Conservation (phyloP, 2,113 vertebrate genomes). For the Eptesicus fuscus region DNA sequence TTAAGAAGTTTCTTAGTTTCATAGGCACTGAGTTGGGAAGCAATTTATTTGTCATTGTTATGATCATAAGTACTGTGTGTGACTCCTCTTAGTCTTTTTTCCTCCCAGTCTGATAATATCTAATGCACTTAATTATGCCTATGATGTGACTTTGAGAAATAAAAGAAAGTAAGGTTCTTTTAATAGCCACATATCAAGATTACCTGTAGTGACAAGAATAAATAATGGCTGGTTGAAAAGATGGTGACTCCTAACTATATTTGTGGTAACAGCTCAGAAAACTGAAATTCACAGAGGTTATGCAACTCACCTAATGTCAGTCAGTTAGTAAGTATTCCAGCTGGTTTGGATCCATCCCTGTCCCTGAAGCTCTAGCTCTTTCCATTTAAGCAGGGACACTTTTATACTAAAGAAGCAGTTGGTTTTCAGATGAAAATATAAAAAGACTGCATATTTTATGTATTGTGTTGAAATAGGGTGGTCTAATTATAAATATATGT, state of each 20-base stretch:
- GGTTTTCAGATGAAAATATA: neutral
- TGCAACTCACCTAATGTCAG: neutral
- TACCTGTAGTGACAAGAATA: constrained; percentile 1
- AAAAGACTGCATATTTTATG: neutral
- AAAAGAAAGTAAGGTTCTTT: neutral
- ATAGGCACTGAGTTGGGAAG: neutral
- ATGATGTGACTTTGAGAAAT: constrained; percentile 5
- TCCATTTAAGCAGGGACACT: neutral
- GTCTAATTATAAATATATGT: neutral
- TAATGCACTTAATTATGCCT: constrained; percentile 3
- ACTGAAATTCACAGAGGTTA: neutral
- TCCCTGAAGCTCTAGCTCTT: neutral
- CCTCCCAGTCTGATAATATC: neutral
- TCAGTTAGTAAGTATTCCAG: neutral
- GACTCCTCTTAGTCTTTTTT: neutral
- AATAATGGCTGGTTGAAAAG: neutral
- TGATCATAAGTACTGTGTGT: neutral
- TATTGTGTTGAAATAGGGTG: neutral
- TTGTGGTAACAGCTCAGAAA: constrained; percentile 17
- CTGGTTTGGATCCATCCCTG: neutral
- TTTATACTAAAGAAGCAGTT: neutral
- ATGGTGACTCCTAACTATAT: neutral
- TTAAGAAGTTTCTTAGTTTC: neutral
- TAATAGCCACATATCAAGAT: neutral
- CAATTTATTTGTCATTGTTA: constrained; percentile 14